Conservation (phyloP, 2,113 vertebrate species). For the Pao palembangensis region DNA sequence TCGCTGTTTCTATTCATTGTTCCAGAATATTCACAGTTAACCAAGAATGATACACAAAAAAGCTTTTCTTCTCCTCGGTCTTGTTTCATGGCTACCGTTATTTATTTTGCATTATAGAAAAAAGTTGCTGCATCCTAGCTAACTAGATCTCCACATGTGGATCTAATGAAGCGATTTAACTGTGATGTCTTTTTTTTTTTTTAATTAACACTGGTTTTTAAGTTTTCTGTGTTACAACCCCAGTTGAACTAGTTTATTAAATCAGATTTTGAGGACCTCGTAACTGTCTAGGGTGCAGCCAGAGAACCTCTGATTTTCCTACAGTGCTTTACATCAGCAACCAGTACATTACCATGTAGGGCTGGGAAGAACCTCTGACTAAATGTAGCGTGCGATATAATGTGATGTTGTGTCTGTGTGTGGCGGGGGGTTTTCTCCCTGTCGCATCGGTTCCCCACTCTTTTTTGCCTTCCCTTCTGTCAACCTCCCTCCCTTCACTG, state of each 20-base stretch:
- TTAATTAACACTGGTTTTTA: slow-evolving; percentile 40
- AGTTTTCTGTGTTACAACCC: slow-evolving; percentile 67
- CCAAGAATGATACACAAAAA: slow-evolving; percentile 66
- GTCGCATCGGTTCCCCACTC: slow-evolving; percentile 61
- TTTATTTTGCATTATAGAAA: slow-evolving; percentile 60
- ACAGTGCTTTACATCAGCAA: slow-evolving; percentile 81
- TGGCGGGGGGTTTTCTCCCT: slow-evolving; percentile 33
- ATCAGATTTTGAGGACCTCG: slow-evolving; percentile 45
- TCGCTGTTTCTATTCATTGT: slow-evolving; percentile 77
- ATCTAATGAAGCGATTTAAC: slow-evolving; percentile 39
- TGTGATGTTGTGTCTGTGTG: slow-evolving; percentile 73
- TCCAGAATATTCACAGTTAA: slow-evolving; percentile 75
- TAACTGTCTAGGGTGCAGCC: slow-evolving; percentile 83
- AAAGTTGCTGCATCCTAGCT: slow-evolving; percentile 81
- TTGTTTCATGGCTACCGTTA: slow-evolving; percentile 72
- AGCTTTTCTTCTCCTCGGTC: slow-evolving; percentile 47
- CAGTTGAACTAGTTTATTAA: slow-evolving; percentile 46
- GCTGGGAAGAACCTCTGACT: slow-evolving; percentile 81
- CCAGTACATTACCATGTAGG: slow-evolving; percentile 85
- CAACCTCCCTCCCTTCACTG: slow-evolving; percentile 67
- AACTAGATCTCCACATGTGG: slow-evolving; percentile 62
- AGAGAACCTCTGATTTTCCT: slow-evolving; percentile 81
- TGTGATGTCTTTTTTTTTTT: slow-evolving; percentile 61
- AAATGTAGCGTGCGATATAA: slow-evolving; percentile 82
- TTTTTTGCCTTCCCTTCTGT: slow-evolving; percentile 51